Percentiles rank a stretch among this genome's conserved stretches.
phyloP scores from a whole-genome alignment of 2,888 invertebrate genomes.

The Cecidostiba fungosa region DNA sequence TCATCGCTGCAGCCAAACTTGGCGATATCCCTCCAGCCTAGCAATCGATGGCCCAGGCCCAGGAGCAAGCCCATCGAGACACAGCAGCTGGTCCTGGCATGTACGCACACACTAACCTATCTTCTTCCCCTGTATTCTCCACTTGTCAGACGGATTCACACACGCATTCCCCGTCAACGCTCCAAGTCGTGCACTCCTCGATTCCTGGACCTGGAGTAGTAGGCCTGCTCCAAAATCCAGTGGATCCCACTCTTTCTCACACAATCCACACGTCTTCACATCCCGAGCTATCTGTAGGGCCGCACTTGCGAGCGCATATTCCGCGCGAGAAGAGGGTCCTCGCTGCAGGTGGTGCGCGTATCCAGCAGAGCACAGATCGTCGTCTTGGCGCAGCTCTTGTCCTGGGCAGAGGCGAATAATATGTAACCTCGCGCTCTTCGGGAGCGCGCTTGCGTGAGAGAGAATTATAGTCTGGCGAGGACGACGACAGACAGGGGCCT shows the following conservation, averaged over 20 bases:
- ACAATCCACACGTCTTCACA: neutral
- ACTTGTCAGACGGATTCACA: neutral
- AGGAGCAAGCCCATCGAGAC: conserved; percentile 26
- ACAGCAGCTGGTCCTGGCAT: conserved; percentile 26
- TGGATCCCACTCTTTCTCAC: conserved; percentile 2
- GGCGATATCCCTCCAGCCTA: conserved; percentile 5
- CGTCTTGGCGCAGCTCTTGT: neutral
- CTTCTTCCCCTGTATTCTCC: neutral
- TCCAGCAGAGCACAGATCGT: neutral
- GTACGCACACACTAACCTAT: neutral
- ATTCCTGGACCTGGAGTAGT: neutral
- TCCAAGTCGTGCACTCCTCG: neutral
- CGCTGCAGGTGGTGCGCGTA: neutral
- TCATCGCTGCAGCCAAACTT: conserved; percentile 49
- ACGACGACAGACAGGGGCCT: neutral
- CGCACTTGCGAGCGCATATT: neutral
- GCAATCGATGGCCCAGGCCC: neutral
- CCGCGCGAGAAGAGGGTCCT: neutral
- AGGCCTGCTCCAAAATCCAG: neutral
- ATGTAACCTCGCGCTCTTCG: neutral
- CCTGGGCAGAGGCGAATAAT: neutral
- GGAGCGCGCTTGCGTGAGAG: neutral
- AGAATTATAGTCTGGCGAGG: neutral
- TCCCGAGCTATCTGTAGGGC: neutral
- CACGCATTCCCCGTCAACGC: neutral